A percentile compares a stretch with the other conserved stretches of the same genome.
Evolutionary conservation across 2,888 invertebrate genomes (phyloP).

Genomic region (Aphodius sticticus): DNA sequence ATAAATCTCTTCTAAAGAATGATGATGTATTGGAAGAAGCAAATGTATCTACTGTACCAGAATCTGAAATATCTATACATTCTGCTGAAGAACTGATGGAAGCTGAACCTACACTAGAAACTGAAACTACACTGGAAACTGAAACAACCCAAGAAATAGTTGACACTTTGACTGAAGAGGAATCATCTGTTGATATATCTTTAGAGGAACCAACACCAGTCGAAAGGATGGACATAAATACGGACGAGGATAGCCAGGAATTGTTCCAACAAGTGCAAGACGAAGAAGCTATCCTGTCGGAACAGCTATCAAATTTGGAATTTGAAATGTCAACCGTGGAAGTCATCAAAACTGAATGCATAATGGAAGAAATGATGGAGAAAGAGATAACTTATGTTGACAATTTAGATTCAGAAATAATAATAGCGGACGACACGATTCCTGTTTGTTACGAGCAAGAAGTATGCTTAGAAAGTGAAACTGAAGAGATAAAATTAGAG

Average conservation of each 20-base stretch:
- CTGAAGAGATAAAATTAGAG: conserved; percentile 30
- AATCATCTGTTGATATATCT: not conserved
- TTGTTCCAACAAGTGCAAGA: conserved; percentile 16
- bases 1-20: not conserved
- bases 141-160: not conserved
- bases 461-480: conserved; percentile 33
- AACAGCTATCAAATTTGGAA: conserved; percentile 37
- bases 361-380: conserved; percentile 20
- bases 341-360: conserved; percentile 15
- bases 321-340: conserved; percentile 17
- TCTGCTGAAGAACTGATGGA: conserved; percentile 54
- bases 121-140: not conserved
- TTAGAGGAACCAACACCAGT: not conserved
- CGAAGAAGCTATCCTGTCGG: conserved; percentile 30
- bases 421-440: conserved; percentile 45
- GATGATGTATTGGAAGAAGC: conserved; percentile 31
- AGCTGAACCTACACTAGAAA: conserved; percentile 39
- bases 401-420: conserved; percentile 41
- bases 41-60: conserved; percentile 57
- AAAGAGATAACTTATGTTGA: conserved; percentile 31
- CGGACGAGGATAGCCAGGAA: conserved; percentile 23
- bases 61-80: no score
- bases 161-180: conserved; percentile 8
- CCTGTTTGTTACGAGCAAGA: conserved; percentile 41
- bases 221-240: conserved; percentile 7